phyloP scores from a whole-genome alignment of 2,113 vertebrate genomes.

The Callionymus lyra region DNA sequence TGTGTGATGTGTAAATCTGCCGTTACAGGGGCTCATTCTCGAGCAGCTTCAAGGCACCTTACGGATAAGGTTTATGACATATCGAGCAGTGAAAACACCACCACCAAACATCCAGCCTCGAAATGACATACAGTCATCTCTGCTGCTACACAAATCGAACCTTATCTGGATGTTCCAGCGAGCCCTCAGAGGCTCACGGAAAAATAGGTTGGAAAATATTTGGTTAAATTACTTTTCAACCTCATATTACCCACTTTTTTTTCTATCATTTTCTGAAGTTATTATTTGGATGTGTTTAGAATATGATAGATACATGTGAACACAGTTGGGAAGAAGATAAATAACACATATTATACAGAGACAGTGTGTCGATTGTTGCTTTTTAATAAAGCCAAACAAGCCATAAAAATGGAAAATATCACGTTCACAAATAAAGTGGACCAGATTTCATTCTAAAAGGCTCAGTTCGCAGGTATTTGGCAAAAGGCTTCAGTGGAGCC shows the following conservation, averaged over 20 bases:
- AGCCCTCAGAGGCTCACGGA: conserved; percentile 30
- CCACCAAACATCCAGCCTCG: conserved; percentile 16
- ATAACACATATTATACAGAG: no score
- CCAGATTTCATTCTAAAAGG: no score
- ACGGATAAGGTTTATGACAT: conserved; percentile 43
- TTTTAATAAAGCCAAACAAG: no score
- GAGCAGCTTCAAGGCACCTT: conserved; percentile 29
- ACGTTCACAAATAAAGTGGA: no score
- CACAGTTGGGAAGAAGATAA: no score
- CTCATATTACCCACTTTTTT: no score
- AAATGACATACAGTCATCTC: background rate
- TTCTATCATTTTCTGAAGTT: background rate
- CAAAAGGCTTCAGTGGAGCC: no score
- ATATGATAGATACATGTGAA: no score
- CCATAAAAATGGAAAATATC: no score
- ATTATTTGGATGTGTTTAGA: background rate
- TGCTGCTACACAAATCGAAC: conserved; percentile 10
- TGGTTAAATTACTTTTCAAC: background rate
- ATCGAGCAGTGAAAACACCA: conserved; percentile 18
- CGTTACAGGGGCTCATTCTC: conserved; percentile 24
- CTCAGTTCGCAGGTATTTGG: no score
- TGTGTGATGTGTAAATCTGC: conserved; percentile 31
- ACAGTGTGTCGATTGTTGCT: no score
- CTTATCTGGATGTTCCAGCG: conserved; percentile 56
- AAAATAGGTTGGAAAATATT: conserved; percentile 25